Conservation (phyloP, 2,888 invertebrate species). For the Rhodophaea formosa region DNA sequence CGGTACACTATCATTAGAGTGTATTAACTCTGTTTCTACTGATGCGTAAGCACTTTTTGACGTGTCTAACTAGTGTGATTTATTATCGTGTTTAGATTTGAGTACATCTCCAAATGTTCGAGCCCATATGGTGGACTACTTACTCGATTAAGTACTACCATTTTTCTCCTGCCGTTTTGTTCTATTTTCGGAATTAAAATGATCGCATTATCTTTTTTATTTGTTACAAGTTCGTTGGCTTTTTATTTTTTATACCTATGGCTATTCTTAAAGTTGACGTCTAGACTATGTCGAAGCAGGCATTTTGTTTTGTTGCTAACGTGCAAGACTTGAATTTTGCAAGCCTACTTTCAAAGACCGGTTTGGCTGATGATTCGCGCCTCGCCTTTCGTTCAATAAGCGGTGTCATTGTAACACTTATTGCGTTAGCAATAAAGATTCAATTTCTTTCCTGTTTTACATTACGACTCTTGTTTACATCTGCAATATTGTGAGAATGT, state of each 20-base stretch:
- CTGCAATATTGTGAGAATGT: conserved; percentile 3
- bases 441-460: conserved; percentile 1
- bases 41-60: conserved; percentile 64
- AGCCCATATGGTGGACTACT: conserved; percentile 44
- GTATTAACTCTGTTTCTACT: conserved; percentile 58
- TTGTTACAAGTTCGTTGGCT: conserved; percentile 8
- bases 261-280: background rate
- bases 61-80: conserved; percentile 67
- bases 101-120: conserved; percentile 41
- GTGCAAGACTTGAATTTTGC: conserved; percentile 49
- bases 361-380: conserved; percentile 59
- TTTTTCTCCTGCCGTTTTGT: conserved; percentile 34
- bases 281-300: conserved; percentile 2
- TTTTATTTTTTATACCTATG: background rate
- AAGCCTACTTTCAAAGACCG: conserved; percentile 70
- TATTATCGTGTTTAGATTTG: conserved; percentile 49
- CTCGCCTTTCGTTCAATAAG: conserved; percentile 20
- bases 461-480: conserved; percentile 8
- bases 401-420: conserved; percentile 35
- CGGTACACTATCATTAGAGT: conserved; percentile 64
- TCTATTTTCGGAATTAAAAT: conserved; percentile 33
- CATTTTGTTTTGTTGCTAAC: conserved; percentile 17
- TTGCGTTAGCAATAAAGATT: conserved; percentile 24
- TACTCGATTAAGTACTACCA: conserved; percentile 37
- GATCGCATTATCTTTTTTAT: conserved; percentile 19